Conservation (phyloP, 2,888 invertebrate genomes). For the Drosophila formosana region DNA sequence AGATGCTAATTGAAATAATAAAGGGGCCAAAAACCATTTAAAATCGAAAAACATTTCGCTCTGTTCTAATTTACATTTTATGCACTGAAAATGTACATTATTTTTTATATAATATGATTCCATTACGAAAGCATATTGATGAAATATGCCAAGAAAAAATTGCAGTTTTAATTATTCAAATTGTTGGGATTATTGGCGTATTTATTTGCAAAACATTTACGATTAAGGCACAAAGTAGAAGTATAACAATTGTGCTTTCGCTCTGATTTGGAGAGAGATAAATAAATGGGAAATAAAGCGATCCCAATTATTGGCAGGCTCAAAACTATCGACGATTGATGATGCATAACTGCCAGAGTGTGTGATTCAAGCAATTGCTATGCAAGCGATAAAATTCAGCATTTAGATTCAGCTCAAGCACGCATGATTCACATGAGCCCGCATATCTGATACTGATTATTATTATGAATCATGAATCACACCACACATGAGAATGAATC, state of each 20-base stretch:
- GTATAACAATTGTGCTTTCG: no score
- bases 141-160: not conserved
- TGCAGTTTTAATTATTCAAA: not conserved
- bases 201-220: not conserved
- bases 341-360: not conserved
- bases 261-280: not conserved
- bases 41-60: not conserved
- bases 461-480: slow-evolving; percentile 5
- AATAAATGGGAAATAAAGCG: not conserved
- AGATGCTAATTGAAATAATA: slow-evolving; percentile 23
- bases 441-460: not conserved
- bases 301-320: slow-evolving; percentile 3
- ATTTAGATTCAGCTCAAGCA: slow-evolving; percentile 15
- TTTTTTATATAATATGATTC: slow-evolving; percentile 1
- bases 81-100: not conserved
- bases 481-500: not conserved
- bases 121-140: not conserved
- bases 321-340: not conserved
- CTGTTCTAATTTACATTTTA: slow-evolving; percentile 9
- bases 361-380: not conserved
- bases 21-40: not conserved
- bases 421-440: not conserved
- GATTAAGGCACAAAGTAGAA: not conserved
- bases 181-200: not conserved
- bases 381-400: not conserved